Conservation (phyloP, 2,797 vertebrate genomes). For the Eutrigla gurnardus region DNA sequence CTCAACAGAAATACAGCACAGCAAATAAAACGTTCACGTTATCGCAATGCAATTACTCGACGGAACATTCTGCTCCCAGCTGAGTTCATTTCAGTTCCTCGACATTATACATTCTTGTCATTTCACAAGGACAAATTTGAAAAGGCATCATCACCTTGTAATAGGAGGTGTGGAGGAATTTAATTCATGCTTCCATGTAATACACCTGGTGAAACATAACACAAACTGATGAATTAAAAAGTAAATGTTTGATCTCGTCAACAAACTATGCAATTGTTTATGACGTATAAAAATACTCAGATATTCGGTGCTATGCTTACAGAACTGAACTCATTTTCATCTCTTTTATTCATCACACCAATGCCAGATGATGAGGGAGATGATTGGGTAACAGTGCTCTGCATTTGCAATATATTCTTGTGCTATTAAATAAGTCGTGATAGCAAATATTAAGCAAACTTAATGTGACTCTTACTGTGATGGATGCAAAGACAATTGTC, state of each 20-base stretch:
- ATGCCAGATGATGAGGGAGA: slow-evolving; percentile 30
- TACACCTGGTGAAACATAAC: slow-evolving; percentile 2
- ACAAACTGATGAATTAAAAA: neutral
- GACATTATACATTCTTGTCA: slow-evolving; percentile 29
- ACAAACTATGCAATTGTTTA: neutral
- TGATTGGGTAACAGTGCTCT: slow-evolving; percentile 15
- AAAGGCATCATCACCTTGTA: slow-evolving; percentile 7
- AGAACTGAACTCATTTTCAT: neutral
- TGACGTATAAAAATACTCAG: too few relatives aligned
- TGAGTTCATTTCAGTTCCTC: slow-evolving; percentile 53
- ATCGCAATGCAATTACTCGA: slow-evolving; percentile 62
- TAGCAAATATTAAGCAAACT: slow-evolving; percentile 7
- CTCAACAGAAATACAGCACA: slow-evolving; percentile 32
- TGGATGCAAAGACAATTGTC: slow-evolving; percentile 5
- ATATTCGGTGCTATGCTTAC: too few relatives aligned
- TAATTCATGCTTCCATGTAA: slow-evolving; percentile 6
- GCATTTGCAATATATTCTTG: slow-evolving; percentile 6
- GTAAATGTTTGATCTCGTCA: neutral
- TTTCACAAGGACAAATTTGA: slow-evolving; percentile 30
- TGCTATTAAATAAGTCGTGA: neutral
- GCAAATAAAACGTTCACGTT: slow-evolving; percentile 59
- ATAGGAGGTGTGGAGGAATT: slow-evolving; percentile 7
- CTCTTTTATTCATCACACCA: slow-evolving; percentile 11
- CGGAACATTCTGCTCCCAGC: slow-evolving; percentile 44
- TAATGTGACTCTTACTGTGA: slow-evolving; percentile 8